phyloP scores from a whole-genome alignment of 2,888 invertebrate genomes.

The Argyresthia albistria region DNA sequence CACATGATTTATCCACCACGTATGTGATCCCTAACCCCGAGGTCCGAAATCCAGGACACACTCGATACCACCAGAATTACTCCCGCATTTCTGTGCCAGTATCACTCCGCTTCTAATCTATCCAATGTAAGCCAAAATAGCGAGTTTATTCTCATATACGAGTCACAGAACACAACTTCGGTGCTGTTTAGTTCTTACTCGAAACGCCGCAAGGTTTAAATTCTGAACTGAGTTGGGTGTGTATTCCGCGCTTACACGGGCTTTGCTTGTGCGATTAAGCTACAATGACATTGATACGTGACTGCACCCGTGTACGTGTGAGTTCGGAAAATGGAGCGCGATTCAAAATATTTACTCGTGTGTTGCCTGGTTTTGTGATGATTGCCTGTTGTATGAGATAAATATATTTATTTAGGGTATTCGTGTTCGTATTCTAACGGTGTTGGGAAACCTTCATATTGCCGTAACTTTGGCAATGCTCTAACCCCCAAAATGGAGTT shows the following conservation, averaged over 20 bases:
- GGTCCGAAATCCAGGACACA: no score
- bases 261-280: not conserved
- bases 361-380: slow-evolving; percentile 7
- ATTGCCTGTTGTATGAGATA: no score
- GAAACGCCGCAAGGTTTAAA: no score
- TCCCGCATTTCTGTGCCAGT: not conserved
- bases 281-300: slow-evolving; percentile 4
- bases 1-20: no score
- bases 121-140: not conserved
- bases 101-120: not conserved
- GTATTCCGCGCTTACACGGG: not conserved
- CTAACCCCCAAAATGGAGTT: no score
- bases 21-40: no score
- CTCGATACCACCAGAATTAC: not conserved
- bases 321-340: slow-evolving; percentile 24
- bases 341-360: slow-evolving; percentile 21
- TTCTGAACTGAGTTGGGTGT: no score
- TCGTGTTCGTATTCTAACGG: no score
- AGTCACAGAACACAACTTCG: not conserved
- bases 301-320: slow-evolving; percentile 12
- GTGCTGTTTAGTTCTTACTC: not conserved
- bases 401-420: no score
- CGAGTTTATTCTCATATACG: not conserved
- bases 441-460: no score
- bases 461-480: no score